phyloP scores from a whole-genome alignment of 2,888 invertebrate species.

The Eupithecia tripunctaria region DNA sequence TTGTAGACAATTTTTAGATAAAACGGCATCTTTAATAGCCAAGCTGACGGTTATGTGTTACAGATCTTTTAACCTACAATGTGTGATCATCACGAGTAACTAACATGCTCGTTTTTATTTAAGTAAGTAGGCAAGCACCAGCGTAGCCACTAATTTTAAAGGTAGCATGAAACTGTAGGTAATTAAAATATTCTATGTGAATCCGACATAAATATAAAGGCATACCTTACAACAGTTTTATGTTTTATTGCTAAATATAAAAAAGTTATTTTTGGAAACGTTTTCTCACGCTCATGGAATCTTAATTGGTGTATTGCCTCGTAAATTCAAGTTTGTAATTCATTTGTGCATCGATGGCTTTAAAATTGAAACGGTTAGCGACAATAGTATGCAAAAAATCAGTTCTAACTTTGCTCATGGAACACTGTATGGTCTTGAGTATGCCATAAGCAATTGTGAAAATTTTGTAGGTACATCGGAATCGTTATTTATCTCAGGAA shows the following conservation, averaged over 20 bases:
- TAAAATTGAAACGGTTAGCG: background rate
- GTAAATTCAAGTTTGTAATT: background rate
- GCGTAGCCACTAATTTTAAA: background rate
- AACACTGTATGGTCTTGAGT: slow-evolving; percentile 2
- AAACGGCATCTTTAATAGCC: background rate
- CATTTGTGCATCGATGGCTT: background rate
- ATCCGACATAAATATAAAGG: background rate
- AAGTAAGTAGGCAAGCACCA: background rate
- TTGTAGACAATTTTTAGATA: slow-evolving; percentile 13
- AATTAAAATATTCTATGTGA: background rate
- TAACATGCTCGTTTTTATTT: slow-evolving; percentile 42
- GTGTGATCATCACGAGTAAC: slow-evolving; percentile 52
- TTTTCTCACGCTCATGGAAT: background rate
- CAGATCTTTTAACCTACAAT: slow-evolving; percentile 15
- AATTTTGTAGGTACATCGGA: too few species aligned
- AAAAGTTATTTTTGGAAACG: background rate
- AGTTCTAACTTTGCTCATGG: background rate
- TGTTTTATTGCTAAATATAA: background rate
- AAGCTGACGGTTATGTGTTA: background rate
- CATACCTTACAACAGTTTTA: background rate
- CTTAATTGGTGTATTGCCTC: background rate
- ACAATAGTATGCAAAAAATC: background rate
- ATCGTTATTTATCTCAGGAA: too few species aligned
- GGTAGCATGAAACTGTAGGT: background rate
- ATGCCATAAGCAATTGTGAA: too few species aligned